Base-by-base conservation (phyloP, 1,140 invertebrate species). In the Artemia franciscana region DNA sequence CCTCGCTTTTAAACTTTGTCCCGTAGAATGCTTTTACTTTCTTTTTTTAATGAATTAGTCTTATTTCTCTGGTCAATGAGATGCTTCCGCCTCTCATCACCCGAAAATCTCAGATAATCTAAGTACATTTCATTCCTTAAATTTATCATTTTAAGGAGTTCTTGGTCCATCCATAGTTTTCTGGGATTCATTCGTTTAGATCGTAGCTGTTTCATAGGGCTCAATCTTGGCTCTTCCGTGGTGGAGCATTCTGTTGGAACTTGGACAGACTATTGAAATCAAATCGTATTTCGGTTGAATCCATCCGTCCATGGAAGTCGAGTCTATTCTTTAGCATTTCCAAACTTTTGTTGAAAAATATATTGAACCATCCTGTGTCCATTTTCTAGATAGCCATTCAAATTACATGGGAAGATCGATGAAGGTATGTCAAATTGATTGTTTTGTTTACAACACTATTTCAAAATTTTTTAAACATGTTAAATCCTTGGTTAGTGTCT, bases 201-300 rank as follows among this genome's bases (percentile, higher is more conserved):
- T 7, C 30, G 30, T 7, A 39, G 30, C n/a, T 39, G 7, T 39
- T 39, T n/a, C n/a, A n/a, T n/a, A n/a, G n/a, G n/a, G 23, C 24
- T 58, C 57, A 7, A 12, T 60, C 59, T 15, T 24, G 7, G n/a
- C n/a, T 57, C 5, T 65, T 15, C 61, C 60, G 64, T n/a, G 7
- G 30, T 39, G 7, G 30, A n/a, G 30, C 30, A 7, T 7, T n/a
- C 7, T 7, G n/a, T 39, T 39, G 30, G n/a, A 39, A 39, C 30
- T 39, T 39, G 30, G 30, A 7, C n/a, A 39, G n/a, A 39, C 7
- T n/a, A 7, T 7, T 7, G 30, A 39, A 39, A 39, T 39, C n/a
- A n/a, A n/a, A n/a, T n/a, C n/a, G n/a, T n/a, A n/a, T n/a, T n/a
- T n/a, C n/a, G n/a, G n/a, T n/a, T n/a, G n/a, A n/a, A n/a, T n/a